Percentiles rank a stretch among this genome's conserved stretches.
phyloP scores from a whole-genome alignment of 2,888 invertebrate species.

The Epinotia brunnichana region DNA sequence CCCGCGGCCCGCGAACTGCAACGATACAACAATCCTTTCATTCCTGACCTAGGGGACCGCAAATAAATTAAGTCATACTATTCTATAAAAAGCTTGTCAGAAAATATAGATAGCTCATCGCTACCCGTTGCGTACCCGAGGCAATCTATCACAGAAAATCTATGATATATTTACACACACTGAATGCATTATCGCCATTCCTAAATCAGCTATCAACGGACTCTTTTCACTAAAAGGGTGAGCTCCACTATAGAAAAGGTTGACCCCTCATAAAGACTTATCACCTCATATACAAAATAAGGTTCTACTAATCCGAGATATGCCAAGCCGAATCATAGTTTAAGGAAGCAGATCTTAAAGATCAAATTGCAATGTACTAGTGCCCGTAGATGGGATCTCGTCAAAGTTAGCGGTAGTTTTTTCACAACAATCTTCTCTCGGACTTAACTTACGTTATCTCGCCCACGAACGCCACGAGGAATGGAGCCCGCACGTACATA shows the following conservation, averaged over 20 bases:
- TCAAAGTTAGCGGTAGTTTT: constrained; percentile 82
- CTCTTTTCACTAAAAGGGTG: constrained; percentile 85
- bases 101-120: constrained; percentile 52
- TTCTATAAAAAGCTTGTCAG: constrained; percentile 51
- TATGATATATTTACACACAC: constrained; percentile 82
- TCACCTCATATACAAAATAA: constrained; percentile 84
- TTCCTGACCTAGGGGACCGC: constrained; percentile 57
- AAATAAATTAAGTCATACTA: constrained; percentile 42
- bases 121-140: constrained; percentile 56
- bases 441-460: constrained; percentile 84
- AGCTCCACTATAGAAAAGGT: constrained; percentile 82
- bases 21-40: constrained; percentile 58
- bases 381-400: constrained; percentile 72
- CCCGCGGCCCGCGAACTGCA: constrained; percentile 51
- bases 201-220: constrained; percentile 84
- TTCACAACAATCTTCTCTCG: constrained; percentile 83
- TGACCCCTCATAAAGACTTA: constrained; percentile 85
- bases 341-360: constrained; percentile 60
- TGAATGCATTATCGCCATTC: constrained; percentile 82
- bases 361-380: constrained; percentile 63
- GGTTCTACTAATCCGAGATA: constrained; percentile 76
- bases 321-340: constrained; percentile 59
- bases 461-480: constrained; percentile 80
- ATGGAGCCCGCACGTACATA: constrained; percentile 84
- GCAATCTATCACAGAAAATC: constrained; percentile 81